Evolutionary conservation across 2,797 vertebrate species (phyloP), one percentile per base, ranked within the genome.

Genomic region (Tapera naevia): DNA sequence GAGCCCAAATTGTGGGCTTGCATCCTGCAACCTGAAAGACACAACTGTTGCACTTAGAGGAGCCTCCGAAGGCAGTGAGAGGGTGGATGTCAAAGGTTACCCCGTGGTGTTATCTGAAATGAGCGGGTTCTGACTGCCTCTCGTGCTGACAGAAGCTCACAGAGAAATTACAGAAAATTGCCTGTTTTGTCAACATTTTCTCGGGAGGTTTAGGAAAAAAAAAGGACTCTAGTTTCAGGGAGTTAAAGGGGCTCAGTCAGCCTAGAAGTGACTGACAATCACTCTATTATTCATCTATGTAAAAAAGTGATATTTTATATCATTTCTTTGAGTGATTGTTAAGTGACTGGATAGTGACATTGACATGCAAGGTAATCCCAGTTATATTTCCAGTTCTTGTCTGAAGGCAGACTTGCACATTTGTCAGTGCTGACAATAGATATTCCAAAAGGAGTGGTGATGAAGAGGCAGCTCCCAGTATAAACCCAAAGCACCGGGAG

Each of bases 101-200:
- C 39, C 93, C 3, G 85, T 75, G 95, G 98, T 95, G 98, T 98
- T 98, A 98, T 98, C 98, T 98, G 97, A 98, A 99, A 99, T 98
- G 98, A 98, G 97, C 80, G 87, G 98, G 98, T 98, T 98, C 98
- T 98, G 98, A 97, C 97, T 98, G 98, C 98, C 97, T 97, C 98
- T 97, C 57, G 93, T 92, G 98, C 97, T 99, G 99, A 99, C 97
- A 98, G 98, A 98, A 81, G 97, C 95, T 98, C 50, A 94, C 95
- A 81, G 96, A 96, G 95, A 98, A 99, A 99, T 99, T 98, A 98
- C 98, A 98, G 98, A 99, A 99, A 99, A 99, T 99, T 98, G 98
- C 96, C 98, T 98, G 98, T 99, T 99, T 99, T 99, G 99, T 99
- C 98, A 99, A 99, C 98, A 98, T 99, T 99, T 99, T 98, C 98